phyloP scores from a whole-genome alignment of 2,797 vertebrate species.

The Oceanodroma leucorhoa region DNA sequence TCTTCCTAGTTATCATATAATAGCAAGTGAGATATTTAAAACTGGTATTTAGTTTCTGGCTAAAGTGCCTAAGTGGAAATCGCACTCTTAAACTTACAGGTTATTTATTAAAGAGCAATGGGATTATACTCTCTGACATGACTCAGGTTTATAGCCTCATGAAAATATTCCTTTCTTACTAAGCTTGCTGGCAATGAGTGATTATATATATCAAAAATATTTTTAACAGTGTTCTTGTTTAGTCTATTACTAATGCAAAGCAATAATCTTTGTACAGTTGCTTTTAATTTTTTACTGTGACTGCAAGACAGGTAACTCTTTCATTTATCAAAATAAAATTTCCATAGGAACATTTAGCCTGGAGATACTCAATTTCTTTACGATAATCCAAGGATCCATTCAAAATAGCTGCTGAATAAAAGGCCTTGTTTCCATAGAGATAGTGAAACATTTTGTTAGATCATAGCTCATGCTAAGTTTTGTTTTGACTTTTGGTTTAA shows the following conservation, averaged over 20 bases:
- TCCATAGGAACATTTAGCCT: slow-evolving; percentile 75
- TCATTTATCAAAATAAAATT: slow-evolving; percentile 77
- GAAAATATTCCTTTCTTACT: background rate
- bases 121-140: background rate
- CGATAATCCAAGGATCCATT: slow-evolving; percentile 63
- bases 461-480: slow-evolving; percentile 51
- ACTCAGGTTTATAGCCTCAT: background rate
- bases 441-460: slow-evolving; percentile 65
- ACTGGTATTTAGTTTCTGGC: background rate
- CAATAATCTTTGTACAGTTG: slow-evolving; percentile 61
- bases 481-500: slow-evolving; percentile 58
- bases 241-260: slow-evolving; percentile 31
- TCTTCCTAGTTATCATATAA: background rate
- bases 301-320: slow-evolving; percentile 71
- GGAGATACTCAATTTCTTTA: slow-evolving; percentile 64
- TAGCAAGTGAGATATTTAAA: background rate
- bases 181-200: background rate
- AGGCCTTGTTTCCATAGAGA: slow-evolving; percentile 66
- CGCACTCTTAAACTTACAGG: background rate
- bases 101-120: background rate
- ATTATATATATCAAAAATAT: background rate
- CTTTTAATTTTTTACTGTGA: slow-evolving; percentile 70
- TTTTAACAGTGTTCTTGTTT: background rate
- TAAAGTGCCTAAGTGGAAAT: background rate
- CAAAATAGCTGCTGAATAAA: slow-evolving; percentile 65